Evolutionary conservation across 2,888 invertebrate genomes (phyloP), one percentile per base, ranked within the genome.

Genomic region (Lochmaea crataegi): DNA sequence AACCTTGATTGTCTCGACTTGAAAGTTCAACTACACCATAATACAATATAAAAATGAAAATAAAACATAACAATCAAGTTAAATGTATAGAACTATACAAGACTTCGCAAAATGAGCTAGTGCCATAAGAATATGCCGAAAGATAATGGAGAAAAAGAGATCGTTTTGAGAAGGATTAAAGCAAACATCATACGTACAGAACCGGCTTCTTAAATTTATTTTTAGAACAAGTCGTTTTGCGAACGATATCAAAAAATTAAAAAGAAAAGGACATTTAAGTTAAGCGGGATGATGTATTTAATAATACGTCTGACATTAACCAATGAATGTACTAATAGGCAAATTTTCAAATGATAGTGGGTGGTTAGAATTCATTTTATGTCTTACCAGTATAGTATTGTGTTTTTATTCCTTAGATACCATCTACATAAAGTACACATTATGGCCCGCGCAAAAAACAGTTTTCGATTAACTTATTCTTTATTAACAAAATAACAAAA

Each of bases 111-210:
- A 71, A 71, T 60, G 68, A 68, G 48, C 51, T 68, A 41, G 70
- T 61, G 68, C 70, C 73, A 73, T 42, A 26, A 64, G 65, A 63
- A 65, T 57, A 68, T 57, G 57, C 32, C 38, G 41, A 48, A 41
- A 48, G 51, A 67, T 63, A 72, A 70, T 72, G 67, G 68, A 76
- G 65, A 58, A 60, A 42, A 73, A 75, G 75, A 74, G 56, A 70
- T 74, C 70, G 75, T 76, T 68, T 72, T 74, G 72, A 70, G 77
- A 74, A 75, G 77, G 79, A 79, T 80, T 79, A 77, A 75, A 78
- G 42, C 42, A 4, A 63, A 18, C 42, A 41, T 63, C 12, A 42
- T 42, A 3, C 12, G 18, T 18, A 63, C 61, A 63, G 61, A 16
- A 63, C 18, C 16, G 61, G 38, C 1, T 63, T 63, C 7, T 9